These are phyloP conservation scores for Diorhabda elongata DNA, from an alignment of 1,140 invertebrate genomes.

Conservation along the genomic window DNA sequence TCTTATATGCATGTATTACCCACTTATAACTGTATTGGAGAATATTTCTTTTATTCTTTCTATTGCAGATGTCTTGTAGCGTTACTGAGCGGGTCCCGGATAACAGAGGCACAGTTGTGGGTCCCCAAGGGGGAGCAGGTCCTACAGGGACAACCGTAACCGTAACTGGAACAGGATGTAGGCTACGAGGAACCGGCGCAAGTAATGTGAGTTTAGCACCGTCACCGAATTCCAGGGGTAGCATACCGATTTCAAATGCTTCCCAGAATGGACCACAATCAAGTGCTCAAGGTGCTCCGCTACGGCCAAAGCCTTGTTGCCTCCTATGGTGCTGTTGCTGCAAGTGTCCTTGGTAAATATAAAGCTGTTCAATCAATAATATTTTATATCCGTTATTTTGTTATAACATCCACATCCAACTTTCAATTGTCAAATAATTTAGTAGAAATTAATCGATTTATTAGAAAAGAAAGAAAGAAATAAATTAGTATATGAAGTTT, in stretches of 20 bases:
- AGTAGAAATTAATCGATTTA: too few species aligned
- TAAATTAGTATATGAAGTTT: constrained; percentile 7
- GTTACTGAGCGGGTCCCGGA: constrained; percentile 44
- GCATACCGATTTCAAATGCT: constrained; percentile 22
- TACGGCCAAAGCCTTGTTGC: constrained; percentile 54
- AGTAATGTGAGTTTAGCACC: constrained; percentile 34
- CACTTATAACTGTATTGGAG: too few species aligned
- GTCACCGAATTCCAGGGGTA: constrained; percentile 39
- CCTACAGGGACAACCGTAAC: constrained; percentile 24
- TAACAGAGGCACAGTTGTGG: constrained; percentile 35
- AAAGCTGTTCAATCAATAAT: too few species aligned
- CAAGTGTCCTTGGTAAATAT: constrained; percentile 64
- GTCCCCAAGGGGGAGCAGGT: constrained; percentile 24
- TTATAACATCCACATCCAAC: too few species aligned
- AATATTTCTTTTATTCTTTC: not conserved
- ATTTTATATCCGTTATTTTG: too few species aligned
- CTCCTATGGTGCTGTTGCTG: constrained; percentile 69
- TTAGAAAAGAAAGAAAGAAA: too few species aligned
- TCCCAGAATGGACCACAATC: constrained; percentile 34
- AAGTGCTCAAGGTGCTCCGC: constrained; percentile 29
- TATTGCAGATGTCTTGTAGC: constrained; percentile 47
- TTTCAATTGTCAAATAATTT: too few species aligned
- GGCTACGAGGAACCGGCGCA: constrained; percentile 31
- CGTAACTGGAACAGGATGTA: constrained; percentile 26
- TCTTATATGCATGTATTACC: too few species aligned